These are phyloP conservation scores for Hyposoter didymator DNA, from an alignment of 2,888 invertebrate species.

Conservation along the genomic window DNA sequence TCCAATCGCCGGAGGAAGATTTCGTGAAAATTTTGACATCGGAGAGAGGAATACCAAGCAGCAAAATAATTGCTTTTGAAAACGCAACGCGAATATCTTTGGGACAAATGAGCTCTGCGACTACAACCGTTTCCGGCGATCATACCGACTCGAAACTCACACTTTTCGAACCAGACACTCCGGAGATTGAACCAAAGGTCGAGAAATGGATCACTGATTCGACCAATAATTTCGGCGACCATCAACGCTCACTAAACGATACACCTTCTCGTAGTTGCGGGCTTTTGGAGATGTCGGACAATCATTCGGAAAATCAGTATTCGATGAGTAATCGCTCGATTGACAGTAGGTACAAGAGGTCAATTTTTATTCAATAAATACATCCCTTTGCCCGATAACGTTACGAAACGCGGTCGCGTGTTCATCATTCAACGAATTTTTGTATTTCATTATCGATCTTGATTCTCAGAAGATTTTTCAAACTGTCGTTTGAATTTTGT, in stretches of 20 bases:
- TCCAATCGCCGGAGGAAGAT: constrained; percentile 85
- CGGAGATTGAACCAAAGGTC: constrained; percentile 77
- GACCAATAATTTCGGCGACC: constrained; percentile 66
- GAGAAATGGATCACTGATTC: constrained; percentile 79
- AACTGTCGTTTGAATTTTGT: not conserved
- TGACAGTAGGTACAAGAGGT: constrained; percentile 75
- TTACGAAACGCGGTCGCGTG: not conserved
- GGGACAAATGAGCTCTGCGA: constrained; percentile 73
- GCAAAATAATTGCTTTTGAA: constrained; percentile 71
- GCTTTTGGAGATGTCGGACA: constrained; percentile 73
- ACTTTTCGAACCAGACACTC: constrained; percentile 75
- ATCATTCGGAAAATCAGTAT: constrained; percentile 76
- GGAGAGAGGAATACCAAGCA: constrained; percentile 83
- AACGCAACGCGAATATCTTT: constrained; percentile 55
- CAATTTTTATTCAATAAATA: constrained; percentile 26
- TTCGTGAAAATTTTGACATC: constrained; percentile 84
- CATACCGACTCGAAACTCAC: constrained; percentile 73
- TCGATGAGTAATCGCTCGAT: constrained; percentile 75
- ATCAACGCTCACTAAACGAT: constrained; percentile 60
- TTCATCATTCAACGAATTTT: not conserved
- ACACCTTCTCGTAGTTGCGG: constrained; percentile 25
- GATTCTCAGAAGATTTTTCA: not conserved
- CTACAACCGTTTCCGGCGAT: constrained; percentile 73
- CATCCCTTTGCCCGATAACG: not conserved
- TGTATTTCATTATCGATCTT: not conserved